phyloP scores from a whole-genome alignment of 2,113 vertebrate species.

The Bungarus multicinctus region DNA sequence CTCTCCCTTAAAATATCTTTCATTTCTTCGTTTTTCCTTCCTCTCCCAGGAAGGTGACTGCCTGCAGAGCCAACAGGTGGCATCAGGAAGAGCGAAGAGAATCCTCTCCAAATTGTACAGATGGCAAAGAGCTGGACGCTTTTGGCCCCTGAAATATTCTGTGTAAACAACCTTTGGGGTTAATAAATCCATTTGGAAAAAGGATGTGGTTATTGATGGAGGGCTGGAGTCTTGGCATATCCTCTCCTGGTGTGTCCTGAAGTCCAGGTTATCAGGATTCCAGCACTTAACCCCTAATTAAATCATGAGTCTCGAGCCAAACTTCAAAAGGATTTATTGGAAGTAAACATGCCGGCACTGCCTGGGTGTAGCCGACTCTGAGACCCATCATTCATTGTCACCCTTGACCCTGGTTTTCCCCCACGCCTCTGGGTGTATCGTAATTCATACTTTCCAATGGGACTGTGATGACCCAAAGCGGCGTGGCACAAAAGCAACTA shows the following conservation, averaged over 20 bases:
- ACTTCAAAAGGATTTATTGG: no score
- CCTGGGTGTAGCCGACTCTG: no score
- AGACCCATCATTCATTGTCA: no score
- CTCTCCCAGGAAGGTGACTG: neutral
- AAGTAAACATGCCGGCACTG: no score
- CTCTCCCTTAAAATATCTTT: neutral
- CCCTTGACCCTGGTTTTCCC: no score
- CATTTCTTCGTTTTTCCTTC: neutral
- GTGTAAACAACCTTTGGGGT: neutral
- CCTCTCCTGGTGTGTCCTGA: neutral
- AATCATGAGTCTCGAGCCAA: no score
- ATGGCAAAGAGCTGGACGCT: neutral
- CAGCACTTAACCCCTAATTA: no score
- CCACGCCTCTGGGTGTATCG: no score
- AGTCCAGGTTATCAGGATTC: neutral
- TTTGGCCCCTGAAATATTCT: neutral
- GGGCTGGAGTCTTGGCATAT: rapidly evolving
- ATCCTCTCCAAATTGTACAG: neutral
- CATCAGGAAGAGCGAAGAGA: neutral
- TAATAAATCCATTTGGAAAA: neutral
- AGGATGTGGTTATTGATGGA: neutral
- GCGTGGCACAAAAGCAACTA: no score
- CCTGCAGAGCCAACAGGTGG: neutral
- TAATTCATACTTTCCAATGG: no score
- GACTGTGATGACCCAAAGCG: no score